phyloP scores from a whole-genome alignment of 2,113 vertebrate genomes.

The Tetraodon nigroviridis region DNA sequence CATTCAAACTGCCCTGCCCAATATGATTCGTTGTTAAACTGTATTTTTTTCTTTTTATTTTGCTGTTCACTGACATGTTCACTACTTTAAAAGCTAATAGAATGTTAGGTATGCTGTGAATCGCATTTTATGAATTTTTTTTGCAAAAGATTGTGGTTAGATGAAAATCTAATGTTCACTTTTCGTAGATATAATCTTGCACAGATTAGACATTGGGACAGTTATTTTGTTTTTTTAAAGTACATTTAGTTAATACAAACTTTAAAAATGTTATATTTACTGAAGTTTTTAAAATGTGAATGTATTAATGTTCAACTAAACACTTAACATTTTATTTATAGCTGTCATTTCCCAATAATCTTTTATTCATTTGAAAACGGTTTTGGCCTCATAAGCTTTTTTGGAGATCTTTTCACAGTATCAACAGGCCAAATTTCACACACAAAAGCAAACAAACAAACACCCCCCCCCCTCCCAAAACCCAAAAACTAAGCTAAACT shows the following conservation, averaged over 20 bases:
- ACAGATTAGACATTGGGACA: neutral
- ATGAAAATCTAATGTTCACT: constrained; percentile 35
- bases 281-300: neutral
- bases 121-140: constrained; percentile 26
- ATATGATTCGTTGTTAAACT: too few species aligned
- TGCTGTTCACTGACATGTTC: constrained; percentile 8
- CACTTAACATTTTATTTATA: constrained; percentile 52
- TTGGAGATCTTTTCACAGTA: constrained; percentile 51
- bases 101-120: constrained; percentile 56
- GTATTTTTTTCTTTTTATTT: constrained; percentile 6
- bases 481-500: neutral
- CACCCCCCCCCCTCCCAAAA: too few species aligned
- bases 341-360: constrained; percentile 51
- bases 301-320: constrained; percentile 44
- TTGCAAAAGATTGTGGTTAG: constrained; percentile 22
- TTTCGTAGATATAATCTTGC: constrained; percentile 35
- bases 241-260: too few species aligned
- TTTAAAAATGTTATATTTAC: too few species aligned
- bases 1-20: too few species aligned
- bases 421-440: constrained; percentile 58
- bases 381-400: constrained; percentile 18
- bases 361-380: constrained; percentile 52
- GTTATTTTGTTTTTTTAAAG: neutral
- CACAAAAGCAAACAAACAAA: constrained; percentile 18
- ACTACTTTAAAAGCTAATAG: constrained; percentile 45